Percentiles rank a stretch among this genome's conserved stretches.
Conservation (phyloP, 2,113 vertebrate genomes). For the Sinocyclocheilus maitianheensis region DNA sequence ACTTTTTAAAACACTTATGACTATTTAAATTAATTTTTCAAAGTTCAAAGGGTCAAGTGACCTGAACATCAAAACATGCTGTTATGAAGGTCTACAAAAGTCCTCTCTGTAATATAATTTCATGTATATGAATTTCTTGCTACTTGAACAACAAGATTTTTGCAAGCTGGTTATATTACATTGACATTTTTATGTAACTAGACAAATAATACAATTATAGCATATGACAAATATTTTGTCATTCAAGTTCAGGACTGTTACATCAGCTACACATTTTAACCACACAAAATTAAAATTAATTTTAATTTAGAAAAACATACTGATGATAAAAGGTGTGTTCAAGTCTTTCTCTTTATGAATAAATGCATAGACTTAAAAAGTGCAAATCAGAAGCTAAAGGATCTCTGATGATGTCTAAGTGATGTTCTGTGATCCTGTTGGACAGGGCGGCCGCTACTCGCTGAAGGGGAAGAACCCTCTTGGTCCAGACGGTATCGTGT, state of each 20-base stretch:
- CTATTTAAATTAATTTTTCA: background rate
- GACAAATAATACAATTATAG: background rate
- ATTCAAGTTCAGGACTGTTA: background rate
- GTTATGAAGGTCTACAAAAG: background rate
- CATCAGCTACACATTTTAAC: background rate
- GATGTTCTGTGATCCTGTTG: background rate
- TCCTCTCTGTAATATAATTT: background rate
- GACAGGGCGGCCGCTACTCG: conserved; percentile 81
- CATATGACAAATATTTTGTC: background rate
- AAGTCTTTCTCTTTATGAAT: too few relatives aligned
- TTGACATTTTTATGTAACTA: background rate
- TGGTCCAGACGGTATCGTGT: conserved; percentile 84
- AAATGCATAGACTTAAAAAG: background rate
- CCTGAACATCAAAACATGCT: background rate
- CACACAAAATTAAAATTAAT: background rate
- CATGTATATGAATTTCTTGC: background rate
- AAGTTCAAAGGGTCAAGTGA: background rate
- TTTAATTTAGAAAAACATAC: background rate
- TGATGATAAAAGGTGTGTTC: background rate
- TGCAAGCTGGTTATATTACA: background rate
- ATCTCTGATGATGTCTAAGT: background rate
- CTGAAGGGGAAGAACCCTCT: conserved; percentile 71
- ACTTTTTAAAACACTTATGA: background rate
- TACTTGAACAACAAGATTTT: background rate
- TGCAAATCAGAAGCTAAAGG: background rate